Evolutionary conservation across 1,140 invertebrate genomes (phyloP).

Genomic region (Penaeus vannamei): DNA sequence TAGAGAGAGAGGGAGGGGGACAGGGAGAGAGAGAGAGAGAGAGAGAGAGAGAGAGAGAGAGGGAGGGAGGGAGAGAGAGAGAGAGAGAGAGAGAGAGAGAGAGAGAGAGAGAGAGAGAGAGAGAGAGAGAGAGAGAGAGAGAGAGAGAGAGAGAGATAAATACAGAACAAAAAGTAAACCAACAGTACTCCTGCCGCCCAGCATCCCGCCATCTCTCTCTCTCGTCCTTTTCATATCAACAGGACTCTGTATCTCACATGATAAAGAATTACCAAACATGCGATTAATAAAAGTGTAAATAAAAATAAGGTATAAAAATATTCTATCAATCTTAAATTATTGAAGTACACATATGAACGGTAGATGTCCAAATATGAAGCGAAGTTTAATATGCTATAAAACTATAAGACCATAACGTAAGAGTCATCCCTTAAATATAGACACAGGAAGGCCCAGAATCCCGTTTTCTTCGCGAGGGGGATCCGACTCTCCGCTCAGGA

Average conservation of each 20-base stretch:
- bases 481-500: slow-evolving; percentile 23
- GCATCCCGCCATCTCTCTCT: background rate
- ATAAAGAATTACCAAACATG: slow-evolving; percentile 3
- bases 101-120: background rate
- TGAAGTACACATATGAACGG: slow-evolving; percentile 60
- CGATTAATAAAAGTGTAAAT: slow-evolving; percentile 64
- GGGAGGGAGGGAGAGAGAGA: background rate
- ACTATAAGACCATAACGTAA: background rate
- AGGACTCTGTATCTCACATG: background rate
- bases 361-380: slow-evolving; percentile 65
- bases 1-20: slow-evolving; percentile 40
- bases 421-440: background rate
- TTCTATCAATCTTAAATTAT: slow-evolving; percentile 60
- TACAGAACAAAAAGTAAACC: background rate
- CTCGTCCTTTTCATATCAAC: background rate
- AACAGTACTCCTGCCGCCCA: background rate
- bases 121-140: background rate
- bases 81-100: slow-evolving; percentile 13
- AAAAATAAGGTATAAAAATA: slow-evolving; percentile 20
- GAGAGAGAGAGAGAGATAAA: background rate
- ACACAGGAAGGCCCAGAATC: background rate
- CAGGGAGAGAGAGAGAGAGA: background rate
- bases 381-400: slow-evolving; percentile 61
- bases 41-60: slow-evolving; percentile 16
- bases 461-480: background rate